Conservation (phyloP, 2,797 vertebrate genomes). For the Menidia menidia region DNA sequence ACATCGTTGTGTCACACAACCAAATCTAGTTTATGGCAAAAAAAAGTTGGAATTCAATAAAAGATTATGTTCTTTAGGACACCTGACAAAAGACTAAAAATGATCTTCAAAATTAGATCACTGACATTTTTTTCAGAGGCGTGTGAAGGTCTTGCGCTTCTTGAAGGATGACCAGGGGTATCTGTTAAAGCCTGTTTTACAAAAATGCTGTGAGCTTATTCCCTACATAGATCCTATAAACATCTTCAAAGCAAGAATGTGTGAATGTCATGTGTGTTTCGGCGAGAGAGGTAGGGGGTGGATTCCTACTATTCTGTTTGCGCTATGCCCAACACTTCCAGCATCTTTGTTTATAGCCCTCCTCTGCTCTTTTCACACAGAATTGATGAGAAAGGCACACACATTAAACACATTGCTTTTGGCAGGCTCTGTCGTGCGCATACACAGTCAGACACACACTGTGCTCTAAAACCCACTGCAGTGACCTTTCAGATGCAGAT, state of each 20-base stretch:
- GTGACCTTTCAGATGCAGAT: conserved; percentile 83
- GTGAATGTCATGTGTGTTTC: conserved; percentile 17
- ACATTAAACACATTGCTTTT: conserved; percentile 64
- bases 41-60: neutral
- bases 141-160: neutral
- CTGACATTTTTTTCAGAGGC: neutral
- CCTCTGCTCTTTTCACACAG: conserved; percentile 75
- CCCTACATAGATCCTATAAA: conserved; percentile 35
- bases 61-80: neutral
- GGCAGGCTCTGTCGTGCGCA: conserved; percentile 38
- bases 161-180: neutral
- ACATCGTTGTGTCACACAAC: neutral
- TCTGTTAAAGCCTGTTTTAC: neutral
- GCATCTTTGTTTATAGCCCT: conserved; percentile 76
- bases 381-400: conserved; percentile 63
- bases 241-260: conserved; percentile 52
- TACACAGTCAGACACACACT: conserved; percentile 32
- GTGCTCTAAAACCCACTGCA: conserved; percentile 59
- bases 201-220: conserved; percentile 15
- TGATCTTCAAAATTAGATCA: neutral
- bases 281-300: conserved; percentile 4
- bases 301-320: conserved; percentile 68
- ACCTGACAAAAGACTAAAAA: neutral
- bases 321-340: conserved; percentile 69
- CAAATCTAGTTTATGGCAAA: neutral